These are phyloP conservation scores for Biston betularia DNA, from an alignment of 2,888 invertebrate genomes.

Conservation along the genomic window DNA sequence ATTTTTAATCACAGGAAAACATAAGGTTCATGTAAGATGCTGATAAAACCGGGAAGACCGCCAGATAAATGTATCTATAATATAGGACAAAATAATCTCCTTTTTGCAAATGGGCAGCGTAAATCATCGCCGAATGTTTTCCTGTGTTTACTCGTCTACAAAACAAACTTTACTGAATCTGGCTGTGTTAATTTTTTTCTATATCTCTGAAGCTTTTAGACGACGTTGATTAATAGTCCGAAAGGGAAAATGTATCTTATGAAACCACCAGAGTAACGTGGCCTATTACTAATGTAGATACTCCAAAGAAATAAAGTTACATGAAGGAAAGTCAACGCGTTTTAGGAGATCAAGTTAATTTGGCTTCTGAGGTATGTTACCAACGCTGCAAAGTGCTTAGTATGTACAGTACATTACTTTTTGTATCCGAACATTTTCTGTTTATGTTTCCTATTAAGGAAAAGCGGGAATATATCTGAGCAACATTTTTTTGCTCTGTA, in stretches of 20 bases:
- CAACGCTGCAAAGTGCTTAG: conserved; percentile 57
- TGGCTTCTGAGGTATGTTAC: conserved; percentile 48
- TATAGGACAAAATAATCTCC: not conserved
- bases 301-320: conserved; percentile 32
- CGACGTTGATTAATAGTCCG: conserved; percentile 78
- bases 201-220: conserved; percentile 74
- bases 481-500: not conserved
- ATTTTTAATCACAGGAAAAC: too few relatives aligned
- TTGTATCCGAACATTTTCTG: conserved; percentile 16
- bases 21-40: too few relatives aligned
- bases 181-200: conserved; percentile 67
- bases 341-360: conserved; percentile 45
- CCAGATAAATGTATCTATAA: not conserved
- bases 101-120: conserved; percentile 5
- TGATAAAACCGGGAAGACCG: too few relatives aligned
- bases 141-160: conserved; percentile 3
- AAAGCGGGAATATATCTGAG: not conserved
- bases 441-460: conserved; percentile 14
- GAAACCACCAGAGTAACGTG: conserved; percentile 47
- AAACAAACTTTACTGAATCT: conserved; percentile 27
- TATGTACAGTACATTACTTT: conserved; percentile 23
- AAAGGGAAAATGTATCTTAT: conserved; percentile 69
- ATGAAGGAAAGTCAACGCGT: conserved; percentile 35
- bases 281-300: conserved; percentile 43
- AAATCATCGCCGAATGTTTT: conserved; percentile 12